Conservation (phyloP, 2,113 vertebrate genomes). For the Speoplatyrhinus poulsoni region DNA sequence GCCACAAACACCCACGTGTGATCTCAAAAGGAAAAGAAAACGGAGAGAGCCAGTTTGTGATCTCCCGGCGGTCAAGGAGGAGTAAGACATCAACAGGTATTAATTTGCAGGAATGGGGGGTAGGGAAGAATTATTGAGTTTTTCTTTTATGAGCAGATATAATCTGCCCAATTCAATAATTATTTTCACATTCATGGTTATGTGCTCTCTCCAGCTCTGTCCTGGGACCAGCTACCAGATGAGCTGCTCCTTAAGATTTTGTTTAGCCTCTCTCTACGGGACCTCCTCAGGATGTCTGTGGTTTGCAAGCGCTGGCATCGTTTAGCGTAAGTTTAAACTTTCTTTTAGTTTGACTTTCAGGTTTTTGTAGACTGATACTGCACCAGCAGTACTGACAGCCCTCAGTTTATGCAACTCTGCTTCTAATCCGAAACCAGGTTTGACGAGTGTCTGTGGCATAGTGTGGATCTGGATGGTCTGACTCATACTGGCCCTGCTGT, state of each 20-base stretch:
- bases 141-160: not conserved
- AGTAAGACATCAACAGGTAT: constrained; percentile 55
- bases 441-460: constrained; percentile 92
- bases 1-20: constrained; percentile 72
- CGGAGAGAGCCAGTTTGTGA: constrained; percentile 72
- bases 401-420: not conserved
- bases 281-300: constrained; percentile 79
- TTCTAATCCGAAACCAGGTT: constrained; percentile 72
- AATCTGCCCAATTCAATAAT: not conserved
- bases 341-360: not conserved
- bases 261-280: constrained; percentile 78
- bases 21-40: constrained; percentile 76
- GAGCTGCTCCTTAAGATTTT: constrained; percentile 88
- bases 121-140: too few relatives aligned
- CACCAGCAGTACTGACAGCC: not conserved
- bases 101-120: not conserved
- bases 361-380: not conserved
- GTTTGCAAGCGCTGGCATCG: constrained; percentile 86
- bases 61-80: constrained; percentile 76
- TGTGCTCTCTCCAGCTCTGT: constrained; percentile 68
- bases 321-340: constrained; percentile 81
- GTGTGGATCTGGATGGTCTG: constrained; percentile 84
- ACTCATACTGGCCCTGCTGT: constrained; percentile 78
- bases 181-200: not conserved
- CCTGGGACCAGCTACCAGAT: constrained; percentile 88